Base-by-base conservation (phyloP, 2,797 vertebrate genomes). In the Enoplosus armatus region DNA sequence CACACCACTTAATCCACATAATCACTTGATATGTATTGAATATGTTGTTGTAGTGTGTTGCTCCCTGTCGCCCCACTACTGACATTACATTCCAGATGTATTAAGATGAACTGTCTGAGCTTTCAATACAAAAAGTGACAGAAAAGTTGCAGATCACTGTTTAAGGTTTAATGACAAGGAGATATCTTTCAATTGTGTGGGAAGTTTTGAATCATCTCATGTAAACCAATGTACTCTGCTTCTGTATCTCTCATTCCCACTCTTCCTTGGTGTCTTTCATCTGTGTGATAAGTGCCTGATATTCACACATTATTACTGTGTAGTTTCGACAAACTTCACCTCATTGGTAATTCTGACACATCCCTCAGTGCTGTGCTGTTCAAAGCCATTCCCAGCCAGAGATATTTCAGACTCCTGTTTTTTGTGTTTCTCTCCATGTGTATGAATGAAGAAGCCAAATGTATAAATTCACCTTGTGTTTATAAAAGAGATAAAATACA, bases 261-360 rank as follows among this genome's bases (percentile, higher is more conserved):
- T 54, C 43, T 50, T 60, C 15, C 54, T 69, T 47, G 27, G 47
- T 35, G 29, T 26, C 39, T 48, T 54, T 65, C 22, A 27, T 9
- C 45, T 48, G 31, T 27, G n/a, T 56, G 56, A 66, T 63, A 54
- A 41, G 48, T 37, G 29, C 18, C 41, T 50, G 6, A 48, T 48
- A 63, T 59, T 75, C 67, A 35, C 12, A 51, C 33, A 53, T 64
- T 45, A 45, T 78, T 62, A 47, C 31, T 58, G 39, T 35, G 65
- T n/a, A 47, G 60, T n/a, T 24, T 59, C 53, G 55, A 66, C 9
- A 45, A 68, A 37, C 8, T 3, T 45, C 35, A 53, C 8, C 29
- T 68, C 35, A 50, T 56, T 50, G 22, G 24, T 39, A 41, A 60
- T 64, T 62, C 62, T 69, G 63, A 63, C 59, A 55, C 54, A 56